These are phyloP conservation scores for Chondrilla cf. caribensis DNA, from an alignment of 37 sponge, comb jelly and placozoan genomes.

Conservation along the genomic window DNA sequence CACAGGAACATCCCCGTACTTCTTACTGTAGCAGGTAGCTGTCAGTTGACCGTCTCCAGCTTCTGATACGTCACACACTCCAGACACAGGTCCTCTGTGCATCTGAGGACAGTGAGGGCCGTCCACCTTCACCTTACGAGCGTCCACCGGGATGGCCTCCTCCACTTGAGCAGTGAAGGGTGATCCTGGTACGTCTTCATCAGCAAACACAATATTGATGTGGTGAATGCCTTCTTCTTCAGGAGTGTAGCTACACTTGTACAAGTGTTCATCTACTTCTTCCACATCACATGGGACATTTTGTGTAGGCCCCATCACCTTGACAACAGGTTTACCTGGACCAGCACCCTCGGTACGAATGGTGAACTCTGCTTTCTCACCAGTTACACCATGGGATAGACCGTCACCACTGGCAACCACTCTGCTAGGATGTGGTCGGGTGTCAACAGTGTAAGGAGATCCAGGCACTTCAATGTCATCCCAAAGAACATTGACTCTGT, in stretches of 20 bases:
- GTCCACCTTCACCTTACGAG: slow-evolving; percentile 44
- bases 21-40: slow-evolving; percentile 16
- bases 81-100: slow-evolving; percentile 29
- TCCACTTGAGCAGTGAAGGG: slow-evolving; percentile 59
- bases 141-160: slow-evolving; percentile 53
- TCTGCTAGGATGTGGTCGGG: neutral
- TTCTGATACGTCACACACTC: slow-evolving; percentile 21
- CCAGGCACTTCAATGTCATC: slow-evolving; percentile 28
- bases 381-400: slow-evolving; percentile 40
- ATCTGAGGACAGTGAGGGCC: slow-evolving; percentile 43
- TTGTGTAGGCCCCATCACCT: slow-evolving; percentile 50
- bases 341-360: slow-evolving; percentile 73
- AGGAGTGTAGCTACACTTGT: slow-evolving; percentile 43
- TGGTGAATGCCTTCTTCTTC: slow-evolving; percentile 47
- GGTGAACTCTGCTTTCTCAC: slow-evolving; percentile 45
- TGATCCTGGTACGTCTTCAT: slow-evolving; percentile 47
- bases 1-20: slow-evolving; percentile 27
- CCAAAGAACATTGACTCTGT: slow-evolving; percentile 36
- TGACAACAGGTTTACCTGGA: slow-evolving; percentile 52
- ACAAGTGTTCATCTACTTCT: slow-evolving; percentile 21
- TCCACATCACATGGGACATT: slow-evolving; percentile 28
- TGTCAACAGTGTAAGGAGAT: slow-evolving; percentile 36
- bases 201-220: slow-evolving; percentile 51
- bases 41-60: slow-evolving; percentile 42
- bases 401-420: slow-evolving; percentile 45